phyloP scores from a whole-genome alignment of 2,113 vertebrate genomes.

The Edolisoma coerulescens region DNA sequence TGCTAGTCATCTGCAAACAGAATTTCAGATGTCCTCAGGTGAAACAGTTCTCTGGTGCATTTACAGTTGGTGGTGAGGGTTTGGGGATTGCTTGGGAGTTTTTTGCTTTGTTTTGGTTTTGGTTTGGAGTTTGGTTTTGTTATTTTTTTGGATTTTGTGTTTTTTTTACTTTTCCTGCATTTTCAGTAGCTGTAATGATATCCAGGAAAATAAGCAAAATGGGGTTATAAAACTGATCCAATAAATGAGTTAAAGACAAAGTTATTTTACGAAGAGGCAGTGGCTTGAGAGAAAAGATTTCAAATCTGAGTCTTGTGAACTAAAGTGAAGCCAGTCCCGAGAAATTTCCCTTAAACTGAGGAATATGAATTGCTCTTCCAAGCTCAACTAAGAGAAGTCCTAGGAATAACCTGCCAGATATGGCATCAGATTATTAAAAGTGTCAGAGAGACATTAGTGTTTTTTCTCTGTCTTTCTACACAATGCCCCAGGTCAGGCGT shows the following conservation, averaged over 20 bases:
- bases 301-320: background rate
- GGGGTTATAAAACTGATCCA: background rate
- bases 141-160: too few relatives aligned
- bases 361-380: background rate
- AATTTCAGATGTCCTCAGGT: background rate
- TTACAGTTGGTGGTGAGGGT: background rate
- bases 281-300: background rate
- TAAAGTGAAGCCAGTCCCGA: background rate
- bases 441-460: background rate
- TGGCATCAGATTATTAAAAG: background rate
- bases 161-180: background rate
- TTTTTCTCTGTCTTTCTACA: background rate
- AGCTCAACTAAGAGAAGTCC: background rate
- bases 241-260: background rate
- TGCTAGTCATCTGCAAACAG: background rate
- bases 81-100: background rate
- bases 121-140: rapidly evolving
- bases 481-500: background rate
- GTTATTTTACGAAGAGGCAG: background rate
- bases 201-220: background rate
- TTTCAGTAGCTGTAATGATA: background rate
- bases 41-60: background rate
- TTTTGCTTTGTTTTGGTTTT: background rate
- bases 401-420: background rate
- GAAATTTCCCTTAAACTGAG: background rate